Evolutionary conservation across 1,140 invertebrate genomes (phyloP).

Genomic region (Diorhabda sublineata): DNA sequence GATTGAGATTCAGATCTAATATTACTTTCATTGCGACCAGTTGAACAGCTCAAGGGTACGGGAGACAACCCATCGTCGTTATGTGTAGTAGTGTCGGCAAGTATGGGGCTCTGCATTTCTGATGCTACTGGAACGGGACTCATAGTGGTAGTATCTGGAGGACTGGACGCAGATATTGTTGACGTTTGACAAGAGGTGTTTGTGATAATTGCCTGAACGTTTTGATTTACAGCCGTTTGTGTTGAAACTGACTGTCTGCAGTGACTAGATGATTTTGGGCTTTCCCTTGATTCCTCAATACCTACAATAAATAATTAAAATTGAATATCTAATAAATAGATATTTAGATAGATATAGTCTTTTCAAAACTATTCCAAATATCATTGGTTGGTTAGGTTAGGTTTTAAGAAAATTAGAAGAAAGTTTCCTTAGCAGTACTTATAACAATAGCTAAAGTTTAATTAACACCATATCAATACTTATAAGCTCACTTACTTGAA

Average conservation of each 20-base stretch:
- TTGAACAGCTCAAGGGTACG: slow-evolving; percentile 44
- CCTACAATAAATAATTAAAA: slow-evolving; percentile 39
- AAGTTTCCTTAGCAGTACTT: too few relatives aligned
- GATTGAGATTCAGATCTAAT: slow-evolving; percentile 47
- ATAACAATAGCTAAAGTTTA: too few relatives aligned
- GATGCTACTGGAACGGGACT: slow-evolving; percentile 62
- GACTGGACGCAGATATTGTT: slow-evolving; percentile 51
- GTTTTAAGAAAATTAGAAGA: too few relatives aligned
- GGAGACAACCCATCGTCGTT: slow-evolving; percentile 49
- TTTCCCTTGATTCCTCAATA: slow-evolving; percentile 48
- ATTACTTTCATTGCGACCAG: slow-evolving; percentile 30
- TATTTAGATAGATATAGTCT: too few relatives aligned
- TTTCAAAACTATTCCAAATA: too few relatives aligned
- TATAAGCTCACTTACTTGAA: not conserved
- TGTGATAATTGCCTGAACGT: slow-evolving; percentile 53
- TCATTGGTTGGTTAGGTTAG: too few relatives aligned
- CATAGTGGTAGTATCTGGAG: slow-evolving; percentile 77
- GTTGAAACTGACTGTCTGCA: slow-evolving; percentile 67
- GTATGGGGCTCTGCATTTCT: slow-evolving; percentile 54
- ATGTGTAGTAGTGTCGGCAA: slow-evolving; percentile 56
- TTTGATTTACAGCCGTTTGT: slow-evolving; percentile 64
- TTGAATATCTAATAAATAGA: too few relatives aligned
- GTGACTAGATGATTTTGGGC: slow-evolving; percentile 23
- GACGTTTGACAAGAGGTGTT: slow-evolving; percentile 54
- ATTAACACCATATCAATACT: too few relatives aligned